Evolutionary conservation across 2,888 invertebrate genomes (phyloP), one percentile per base, ranked within the genome.

Genomic region (Siphlonurus alternatus): DNA sequence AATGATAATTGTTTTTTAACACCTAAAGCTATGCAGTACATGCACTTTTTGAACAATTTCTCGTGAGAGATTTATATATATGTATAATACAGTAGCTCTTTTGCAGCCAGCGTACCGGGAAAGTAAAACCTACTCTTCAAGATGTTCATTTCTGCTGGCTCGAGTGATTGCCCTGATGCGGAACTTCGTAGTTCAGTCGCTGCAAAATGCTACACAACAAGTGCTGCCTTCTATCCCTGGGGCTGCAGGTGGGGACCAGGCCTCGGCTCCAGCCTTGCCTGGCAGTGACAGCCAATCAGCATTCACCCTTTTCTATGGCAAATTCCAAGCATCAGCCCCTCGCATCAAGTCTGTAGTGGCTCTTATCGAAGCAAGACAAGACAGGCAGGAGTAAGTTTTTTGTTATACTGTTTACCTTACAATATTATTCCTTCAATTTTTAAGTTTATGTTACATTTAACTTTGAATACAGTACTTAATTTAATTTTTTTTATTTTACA

Each of bases 321-420:
- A 94, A 76, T 98, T 97, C 74, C 91, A 95, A 74, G 88, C 92
- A 0, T 88, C 91, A n/a, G 87, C 96, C 0, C 86, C 88, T 0
- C 89, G 92, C 73, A 81, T 95, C 1, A 88, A 84, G 70, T 82
- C 85, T 65, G 82, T 97, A 7, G 86, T 95, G 59, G 83, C 85
- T 66, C 85, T 93, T 70, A 81, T 97, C 24, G 96, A 97, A 75
- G 78, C 81, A 1, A 81, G 93, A 63, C 80, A 86, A 0, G 84
- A 80, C 66, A 85, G 85, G 73, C 78, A 83, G 53, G 91, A 92
- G 82, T 93, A 78, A 79, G 83, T 79, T 24, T 1, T 10, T 56
- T 15, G 7, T 1, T 23, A 23, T 23, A 20, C 0, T 18, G 1
- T 3, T 19, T 2, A 22, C 10, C 15, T 2, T 20, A 53, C 62